phyloP scores from a whole-genome alignment of 1,140 invertebrate genomes.

The Paramacrobiotus metropolitanus region DNA sequence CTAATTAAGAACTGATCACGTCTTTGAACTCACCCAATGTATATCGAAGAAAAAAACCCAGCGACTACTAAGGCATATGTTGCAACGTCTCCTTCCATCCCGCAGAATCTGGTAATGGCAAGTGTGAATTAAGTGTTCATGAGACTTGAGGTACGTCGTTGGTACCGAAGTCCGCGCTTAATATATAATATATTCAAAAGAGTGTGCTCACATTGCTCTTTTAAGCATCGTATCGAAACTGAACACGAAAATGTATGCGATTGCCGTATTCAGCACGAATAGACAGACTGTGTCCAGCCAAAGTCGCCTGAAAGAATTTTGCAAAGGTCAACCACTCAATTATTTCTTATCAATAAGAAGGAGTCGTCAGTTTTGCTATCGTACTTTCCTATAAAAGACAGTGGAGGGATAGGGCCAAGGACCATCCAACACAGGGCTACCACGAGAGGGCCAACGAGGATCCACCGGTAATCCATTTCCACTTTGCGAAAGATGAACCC shows the following conservation, averaged over 20 bases:
- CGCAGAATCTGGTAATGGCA: neutral
- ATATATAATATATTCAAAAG: no score
- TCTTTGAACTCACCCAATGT: neutral
- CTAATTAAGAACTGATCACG: no score
- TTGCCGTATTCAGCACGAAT: neutral
- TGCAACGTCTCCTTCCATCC: neutral
- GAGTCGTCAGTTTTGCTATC: neutral
- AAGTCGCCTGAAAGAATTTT: neutral
- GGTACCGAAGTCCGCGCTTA: no score
- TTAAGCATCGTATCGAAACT: conserved; percentile 2
- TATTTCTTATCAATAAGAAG: neutral
- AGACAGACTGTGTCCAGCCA: conserved; percentile 1
- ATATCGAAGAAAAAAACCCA: neutral
- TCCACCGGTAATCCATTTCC: neutral
- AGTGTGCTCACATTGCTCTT: neutral
- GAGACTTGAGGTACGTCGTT: no score
- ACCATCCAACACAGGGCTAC: neutral
- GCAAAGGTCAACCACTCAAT: neutral
- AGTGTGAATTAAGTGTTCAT: no score
- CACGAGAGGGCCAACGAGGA: neutral
- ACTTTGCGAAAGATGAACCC: neutral
- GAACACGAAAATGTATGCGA: neutral
- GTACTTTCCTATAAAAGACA: neutral
- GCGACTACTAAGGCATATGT: neutral
- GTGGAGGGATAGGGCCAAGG: neutral